Evolutionary conservation across 2,888 invertebrate genomes (phyloP).

Genomic region (Cephus runcator): DNA sequence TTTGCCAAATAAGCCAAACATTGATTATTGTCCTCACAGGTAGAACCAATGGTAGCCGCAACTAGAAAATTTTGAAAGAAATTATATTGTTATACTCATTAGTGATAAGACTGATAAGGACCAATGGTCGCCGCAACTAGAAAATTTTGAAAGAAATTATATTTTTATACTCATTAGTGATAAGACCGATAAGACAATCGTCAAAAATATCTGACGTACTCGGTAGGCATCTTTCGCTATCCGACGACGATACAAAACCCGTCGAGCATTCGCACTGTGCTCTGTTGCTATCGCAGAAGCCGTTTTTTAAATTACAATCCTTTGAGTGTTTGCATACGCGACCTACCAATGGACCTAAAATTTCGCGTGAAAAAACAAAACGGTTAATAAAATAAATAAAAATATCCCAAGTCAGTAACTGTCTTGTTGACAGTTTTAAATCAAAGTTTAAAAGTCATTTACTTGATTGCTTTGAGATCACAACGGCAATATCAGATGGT

Average conservation of each 20-base stretch:
- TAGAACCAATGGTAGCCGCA: conserved; percentile 11
- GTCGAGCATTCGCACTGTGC: conserved; percentile 36
- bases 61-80: background rate
- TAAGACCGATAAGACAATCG: background rate
- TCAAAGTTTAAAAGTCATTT: background rate
- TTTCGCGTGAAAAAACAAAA: background rate
- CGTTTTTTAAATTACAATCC: conserved; percentile 31
- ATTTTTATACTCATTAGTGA: background rate
- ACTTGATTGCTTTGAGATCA: background rate
- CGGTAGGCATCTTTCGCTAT: conserved; percentile 31
- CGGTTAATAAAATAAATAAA: background rate
- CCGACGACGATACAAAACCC: conserved; percentile 26
- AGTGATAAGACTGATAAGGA: background rate
- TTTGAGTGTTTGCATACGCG: conserved; percentile 29
- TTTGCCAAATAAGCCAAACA: conserved; percentile 31
- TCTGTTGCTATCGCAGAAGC: conserved; percentile 38
- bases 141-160: background rate
- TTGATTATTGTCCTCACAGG: conserved; percentile 38
- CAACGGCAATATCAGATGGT: background rate
- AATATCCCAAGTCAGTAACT: background rate
- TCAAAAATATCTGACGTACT: conserved; percentile 26
- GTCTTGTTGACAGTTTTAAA: background rate
- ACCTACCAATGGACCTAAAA: conserved; percentile 20
- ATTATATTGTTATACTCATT: no score
- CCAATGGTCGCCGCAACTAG: conserved; percentile 13